A percentile compares a stretch with the other conserved stretches of the same genome.
Conservation (phyloP, 64 coral and sea anemone genomes). For the Exaiptasia diaphana region DNA sequence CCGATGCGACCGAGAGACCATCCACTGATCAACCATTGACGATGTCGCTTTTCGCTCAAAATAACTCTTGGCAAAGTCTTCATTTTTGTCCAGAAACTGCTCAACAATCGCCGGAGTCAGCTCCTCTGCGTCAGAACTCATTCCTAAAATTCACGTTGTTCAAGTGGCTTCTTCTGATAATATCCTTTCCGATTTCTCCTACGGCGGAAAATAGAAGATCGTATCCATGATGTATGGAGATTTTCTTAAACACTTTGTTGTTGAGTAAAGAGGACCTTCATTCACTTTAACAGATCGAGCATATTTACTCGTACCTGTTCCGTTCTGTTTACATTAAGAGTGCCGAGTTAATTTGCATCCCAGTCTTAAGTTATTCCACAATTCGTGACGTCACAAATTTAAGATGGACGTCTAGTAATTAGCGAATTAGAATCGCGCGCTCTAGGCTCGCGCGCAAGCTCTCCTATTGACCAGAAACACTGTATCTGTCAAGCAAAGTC, state of each 20-base stretch:
- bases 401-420: background rate
- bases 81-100: constrained; percentile 70
- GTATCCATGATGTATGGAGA: background rate
- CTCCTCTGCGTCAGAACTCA: constrained; percentile 23
- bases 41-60: constrained; percentile 84
- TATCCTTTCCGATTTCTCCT: background rate
- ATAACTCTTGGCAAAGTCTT: constrained; percentile 79
- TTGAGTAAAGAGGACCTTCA: background rate
- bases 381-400: constrained; percentile 1
- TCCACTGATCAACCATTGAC: constrained; percentile 89
- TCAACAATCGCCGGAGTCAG: constrained; percentile 71
- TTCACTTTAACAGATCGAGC: constrained; percentile 11
- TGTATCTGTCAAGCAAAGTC: too few relatives aligned
- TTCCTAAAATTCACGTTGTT: background rate
- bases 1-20: constrained; percentile 67
- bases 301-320: constrained; percentile 23
- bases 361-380: background rate
- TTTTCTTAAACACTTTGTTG: background rate
- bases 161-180: background rate
- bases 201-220: background rate
- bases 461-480: too few relatives aligned
- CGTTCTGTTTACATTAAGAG: background rate
- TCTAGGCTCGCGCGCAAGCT: background rate
- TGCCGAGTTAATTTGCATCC: background rate
- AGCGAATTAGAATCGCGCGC: constrained; percentile 1